phyloP scores from a whole-genome alignment of 2,797 vertebrate genomes.

The Moxostoma hubbsi region DNA sequence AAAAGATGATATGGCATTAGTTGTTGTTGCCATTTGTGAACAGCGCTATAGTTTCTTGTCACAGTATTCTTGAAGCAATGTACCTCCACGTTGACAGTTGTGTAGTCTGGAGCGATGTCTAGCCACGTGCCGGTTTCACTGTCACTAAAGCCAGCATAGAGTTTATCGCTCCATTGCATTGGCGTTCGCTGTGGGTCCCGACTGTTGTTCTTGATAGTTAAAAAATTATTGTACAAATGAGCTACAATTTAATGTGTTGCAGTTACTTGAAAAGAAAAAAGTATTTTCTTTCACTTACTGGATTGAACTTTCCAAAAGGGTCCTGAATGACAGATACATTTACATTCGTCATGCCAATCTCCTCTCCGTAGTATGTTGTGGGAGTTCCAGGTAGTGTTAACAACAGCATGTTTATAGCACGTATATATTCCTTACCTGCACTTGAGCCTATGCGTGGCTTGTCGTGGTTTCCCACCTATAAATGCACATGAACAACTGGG shows the following conservation, averaged over 20 bases:
- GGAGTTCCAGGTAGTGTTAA: conserved; percentile 94
- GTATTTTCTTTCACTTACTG: conserved; percentile 63
- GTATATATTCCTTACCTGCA: conserved; percentile 77
- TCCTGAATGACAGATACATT: conserved; percentile 75
- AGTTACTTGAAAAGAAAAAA: background rate
- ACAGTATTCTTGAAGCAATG: background rate
- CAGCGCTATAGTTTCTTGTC: background rate
- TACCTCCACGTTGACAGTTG: conserved; percentile 87
- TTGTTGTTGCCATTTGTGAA: background rate
- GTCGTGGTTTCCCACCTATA: conserved; percentile 88
- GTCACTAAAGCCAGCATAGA: conserved; percentile 87
- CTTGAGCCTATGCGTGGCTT: conserved; percentile 84
- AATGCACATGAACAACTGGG: background rate
- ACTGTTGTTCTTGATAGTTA: conserved; percentile 75
- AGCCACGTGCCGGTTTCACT: conserved; percentile 83
- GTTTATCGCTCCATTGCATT: conserved; percentile 89
- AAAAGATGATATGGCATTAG: background rate
- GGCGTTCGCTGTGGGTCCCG: conserved; percentile 87
- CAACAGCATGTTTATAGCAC: conserved; percentile 91
- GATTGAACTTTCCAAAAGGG: conserved; percentile 68
- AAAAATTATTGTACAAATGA: background rate
- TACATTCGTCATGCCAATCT: conserved; percentile 93
- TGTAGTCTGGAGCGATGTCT: conserved; percentile 81
- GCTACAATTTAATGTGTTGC: background rate
- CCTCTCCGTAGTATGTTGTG: conserved; percentile 95